These are phyloP conservation scores for Andrena dorsata DNA, from an alignment of 2,888 invertebrate species.

Conservation along the genomic window DNA sequence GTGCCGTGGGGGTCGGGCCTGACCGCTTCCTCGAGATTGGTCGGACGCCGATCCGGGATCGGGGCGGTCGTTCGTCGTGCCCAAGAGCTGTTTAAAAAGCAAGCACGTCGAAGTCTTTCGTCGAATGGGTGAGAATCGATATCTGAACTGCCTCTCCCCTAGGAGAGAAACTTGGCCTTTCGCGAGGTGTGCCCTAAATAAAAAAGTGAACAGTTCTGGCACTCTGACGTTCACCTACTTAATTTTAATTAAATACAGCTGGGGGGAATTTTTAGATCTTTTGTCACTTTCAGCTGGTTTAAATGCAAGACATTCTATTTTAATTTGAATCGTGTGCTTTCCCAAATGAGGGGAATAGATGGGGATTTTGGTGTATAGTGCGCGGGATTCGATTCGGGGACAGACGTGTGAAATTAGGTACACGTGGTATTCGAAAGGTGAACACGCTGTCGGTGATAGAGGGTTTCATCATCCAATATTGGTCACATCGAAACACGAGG, in stretches of 20 bases:
- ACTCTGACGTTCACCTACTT: conserved; percentile 4
- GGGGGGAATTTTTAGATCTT: not conserved
- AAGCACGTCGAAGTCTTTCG: conserved; percentile 57
- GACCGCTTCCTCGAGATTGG: conserved; percentile 65
- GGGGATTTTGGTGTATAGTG: not conserved
- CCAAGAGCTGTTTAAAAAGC: conserved; percentile 64
- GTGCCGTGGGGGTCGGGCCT: not conserved
- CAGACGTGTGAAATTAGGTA: not conserved
- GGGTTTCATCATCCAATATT: conserved; percentile 36
- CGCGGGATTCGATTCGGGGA: not conserved
- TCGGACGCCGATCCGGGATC: conserved; percentile 50
- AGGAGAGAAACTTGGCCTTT: conserved; percentile 30
- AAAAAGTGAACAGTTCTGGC: conserved; percentile 24
- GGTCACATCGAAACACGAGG: conserved; percentile 12
- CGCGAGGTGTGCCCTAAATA: conserved; percentile 24
- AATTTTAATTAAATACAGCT: conserved; percentile 48
- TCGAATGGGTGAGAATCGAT: conserved; percentile 74
- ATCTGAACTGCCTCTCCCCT: conserved; percentile 34
- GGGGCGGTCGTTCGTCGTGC: conserved; percentile 48
- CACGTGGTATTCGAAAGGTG: conserved; percentile 9
- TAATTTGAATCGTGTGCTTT: no score
- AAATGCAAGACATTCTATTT: not conserved
- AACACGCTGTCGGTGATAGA: conserved; percentile 1
- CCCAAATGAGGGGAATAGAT: no score
- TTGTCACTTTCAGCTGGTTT: not conserved